These are phyloP conservation scores for Salvelinus alpinus DNA, from an alignment of 2,113 vertebrate species.

Conservation along the genomic window DNA sequence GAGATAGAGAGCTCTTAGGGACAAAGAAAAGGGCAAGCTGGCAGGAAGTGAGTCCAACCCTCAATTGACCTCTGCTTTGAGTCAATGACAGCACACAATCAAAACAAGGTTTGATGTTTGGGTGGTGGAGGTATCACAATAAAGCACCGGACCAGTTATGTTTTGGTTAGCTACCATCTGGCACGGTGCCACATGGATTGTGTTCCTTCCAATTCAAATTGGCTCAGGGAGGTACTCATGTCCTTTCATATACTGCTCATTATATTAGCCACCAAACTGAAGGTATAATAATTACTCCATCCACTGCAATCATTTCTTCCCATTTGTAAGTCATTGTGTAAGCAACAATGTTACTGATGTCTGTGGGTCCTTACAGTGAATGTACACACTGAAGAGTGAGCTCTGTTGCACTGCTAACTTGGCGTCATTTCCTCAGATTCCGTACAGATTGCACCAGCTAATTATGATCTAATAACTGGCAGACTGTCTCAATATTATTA, in stretches of 20 bases:
- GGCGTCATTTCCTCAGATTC: slow-evolving; percentile 86
- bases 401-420: slow-evolving; percentile 51
- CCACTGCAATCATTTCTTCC: background rate
- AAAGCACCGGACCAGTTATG: slow-evolving; percentile 47
- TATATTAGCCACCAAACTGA: background rate
- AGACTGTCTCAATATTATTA: slow-evolving; percentile 99
- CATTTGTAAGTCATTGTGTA: slow-evolving; percentile 13
- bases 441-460: slow-evolving; percentile 86
- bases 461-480: slow-evolving; percentile 98
- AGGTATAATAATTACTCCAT: background rate
- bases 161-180: slow-evolving; percentile 62
- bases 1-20: background rate
- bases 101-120: slow-evolving; percentile 56
- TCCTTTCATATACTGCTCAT: slow-evolving; percentile 1
- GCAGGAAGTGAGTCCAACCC: slow-evolving; percentile 6
- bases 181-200: slow-evolving; percentile 49
- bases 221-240: slow-evolving; percentile 37
- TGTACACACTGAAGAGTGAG: slow-evolving; percentile 27
- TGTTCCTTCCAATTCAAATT: slow-evolving; percentile 30
- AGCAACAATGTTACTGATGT: slow-evolving; percentile 16
- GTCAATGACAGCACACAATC: slow-evolving; percentile 29
- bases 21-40: background rate
- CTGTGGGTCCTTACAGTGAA: slow-evolving; percentile 12
- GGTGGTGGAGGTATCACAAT: slow-evolving; percentile 42
- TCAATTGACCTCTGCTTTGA: slow-evolving; percentile 27